These are phyloP conservation scores for Archips xylosteana DNA, from an alignment of 2,888 invertebrate species.

Conservation along the genomic window DNA sequence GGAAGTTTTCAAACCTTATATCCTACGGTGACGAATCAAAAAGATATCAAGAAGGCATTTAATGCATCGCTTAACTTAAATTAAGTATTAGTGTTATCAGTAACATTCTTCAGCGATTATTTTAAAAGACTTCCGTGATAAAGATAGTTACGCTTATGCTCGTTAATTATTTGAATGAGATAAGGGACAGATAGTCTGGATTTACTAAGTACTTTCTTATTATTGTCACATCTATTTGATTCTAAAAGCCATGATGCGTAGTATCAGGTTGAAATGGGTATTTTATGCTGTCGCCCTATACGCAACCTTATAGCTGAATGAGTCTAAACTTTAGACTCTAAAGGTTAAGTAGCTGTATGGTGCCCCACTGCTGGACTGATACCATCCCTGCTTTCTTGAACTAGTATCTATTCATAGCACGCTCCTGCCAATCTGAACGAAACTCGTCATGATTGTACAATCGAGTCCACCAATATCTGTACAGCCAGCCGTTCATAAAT, in stretches of 20 bases:
- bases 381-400: no score
- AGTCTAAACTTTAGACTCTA: no score
- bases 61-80: background rate
- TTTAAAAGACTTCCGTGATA: background rate
- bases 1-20: background rate
- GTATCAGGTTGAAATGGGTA: background rate
- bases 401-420: no score
- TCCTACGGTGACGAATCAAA: background rate
- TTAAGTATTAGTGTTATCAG: background rate
- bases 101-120: conserved; percentile 7
- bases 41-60: background rate
- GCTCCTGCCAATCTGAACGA: no score
- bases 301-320: no score
- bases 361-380: no score
- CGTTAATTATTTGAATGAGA: background rate
- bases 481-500: no score
- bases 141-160: background rate
- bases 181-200: background rate
- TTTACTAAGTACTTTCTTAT: background rate
- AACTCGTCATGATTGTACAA: no score
- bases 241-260: no score
- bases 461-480: no score
- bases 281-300: background rate
- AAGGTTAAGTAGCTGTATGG: no score
- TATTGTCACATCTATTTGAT: background rate